A percentile compares a stretch with the other conserved stretches of the same genome.
phyloP scores from a whole-genome alignment of 2,888 invertebrate genomes.

The Conchocele bisecta region DNA sequence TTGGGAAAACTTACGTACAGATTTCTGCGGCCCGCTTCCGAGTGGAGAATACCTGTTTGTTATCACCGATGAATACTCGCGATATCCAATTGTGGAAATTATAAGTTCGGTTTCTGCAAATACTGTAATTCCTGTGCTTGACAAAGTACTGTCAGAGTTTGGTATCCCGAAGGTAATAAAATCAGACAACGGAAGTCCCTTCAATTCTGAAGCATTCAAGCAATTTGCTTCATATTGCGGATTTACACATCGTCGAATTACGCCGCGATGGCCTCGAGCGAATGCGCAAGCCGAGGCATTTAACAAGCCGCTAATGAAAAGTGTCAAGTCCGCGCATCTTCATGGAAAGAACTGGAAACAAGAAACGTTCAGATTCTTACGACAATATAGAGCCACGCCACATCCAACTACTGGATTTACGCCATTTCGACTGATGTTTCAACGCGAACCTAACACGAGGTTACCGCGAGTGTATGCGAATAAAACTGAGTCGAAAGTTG shows the following conservation, averaged over 20 bases:
- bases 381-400: slow-evolving; percentile 15
- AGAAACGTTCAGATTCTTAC: slow-evolving; percentile 2
- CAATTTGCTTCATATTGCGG: slow-evolving; percentile 10
- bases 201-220: neutral
- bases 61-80: slow-evolving; percentile 21
- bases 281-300: slow-evolving; percentile 23
- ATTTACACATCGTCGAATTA: slow-evolving; percentile 15
- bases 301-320: slow-evolving; percentile 31
- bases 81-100: slow-evolving; percentile 47
- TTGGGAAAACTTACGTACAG: slow-evolving; percentile 40
- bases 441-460: slow-evolving; percentile 25
- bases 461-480: slow-evolving; percentile 5
- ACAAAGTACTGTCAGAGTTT: slow-evolving; percentile 5
- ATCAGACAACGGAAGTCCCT: slow-evolving; percentile 10
- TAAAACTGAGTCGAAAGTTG: neutral
- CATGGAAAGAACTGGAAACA: slow-evolving; percentile 15
- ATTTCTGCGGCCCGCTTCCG: slow-evolving; percentile 45
- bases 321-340: slow-evolving; percentile 3
- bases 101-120: neutral
- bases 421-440: slow-evolving; percentile 30
- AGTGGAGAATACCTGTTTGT: slow-evolving; percentile 27
- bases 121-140: slow-evolving; percentile 11
- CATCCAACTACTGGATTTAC: slow-evolving; percentile 22
- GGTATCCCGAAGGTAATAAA: slow-evolving; percentile 1
- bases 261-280: slow-evolving; percentile 14